These are phyloP conservation scores for Spilosoma lubricipeda DNA, from an alignment of 2,888 invertebrate genomes.

Conservation along the genomic window DNA sequence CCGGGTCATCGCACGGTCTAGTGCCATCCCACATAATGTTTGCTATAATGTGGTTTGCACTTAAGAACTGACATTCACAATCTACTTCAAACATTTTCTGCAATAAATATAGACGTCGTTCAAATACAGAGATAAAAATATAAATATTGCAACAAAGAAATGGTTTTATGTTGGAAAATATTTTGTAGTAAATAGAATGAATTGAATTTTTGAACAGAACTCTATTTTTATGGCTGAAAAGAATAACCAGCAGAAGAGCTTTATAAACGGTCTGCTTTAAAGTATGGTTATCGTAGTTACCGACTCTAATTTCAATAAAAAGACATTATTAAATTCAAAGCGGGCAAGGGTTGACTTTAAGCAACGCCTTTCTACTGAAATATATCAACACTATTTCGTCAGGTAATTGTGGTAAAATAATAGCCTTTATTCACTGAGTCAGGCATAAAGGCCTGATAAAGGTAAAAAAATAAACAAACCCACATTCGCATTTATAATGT, in stretches of 20 bases:
- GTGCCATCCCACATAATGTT: slow-evolving; percentile 13
- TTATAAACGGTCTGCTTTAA: not conserved
- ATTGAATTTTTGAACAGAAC: not conserved
- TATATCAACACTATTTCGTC: not conserved
- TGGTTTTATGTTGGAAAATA: not conserved
- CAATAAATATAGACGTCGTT: slow-evolving; percentile 18
- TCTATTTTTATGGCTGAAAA: not conserved
- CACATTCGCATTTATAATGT: too few relatives aligned
- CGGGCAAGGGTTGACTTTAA: not conserved
- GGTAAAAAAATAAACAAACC: too few relatives aligned
- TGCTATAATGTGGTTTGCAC: slow-evolving; percentile 25
- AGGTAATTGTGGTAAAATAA: too few relatives aligned
- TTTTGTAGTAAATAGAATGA: not conserved
- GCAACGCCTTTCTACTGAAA: not conserved
- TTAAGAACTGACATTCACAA: slow-evolving; percentile 15
- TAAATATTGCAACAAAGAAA: slow-evolving; percentile 6
- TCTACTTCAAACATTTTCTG: slow-evolving; percentile 4
- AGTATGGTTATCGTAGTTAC: not conserved
- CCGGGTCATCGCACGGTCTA: slow-evolving; percentile 17
- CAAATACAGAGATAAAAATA: slow-evolving; percentile 1
- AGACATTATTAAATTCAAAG: not conserved
- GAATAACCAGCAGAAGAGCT: not conserved
- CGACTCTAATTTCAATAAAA: not conserved
- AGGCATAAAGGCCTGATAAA: too few relatives aligned
- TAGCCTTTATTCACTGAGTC: too few relatives aligned